phyloP scores from a whole-genome alignment of 2,888 invertebrate genomes.

The Timema podura region DNA sequence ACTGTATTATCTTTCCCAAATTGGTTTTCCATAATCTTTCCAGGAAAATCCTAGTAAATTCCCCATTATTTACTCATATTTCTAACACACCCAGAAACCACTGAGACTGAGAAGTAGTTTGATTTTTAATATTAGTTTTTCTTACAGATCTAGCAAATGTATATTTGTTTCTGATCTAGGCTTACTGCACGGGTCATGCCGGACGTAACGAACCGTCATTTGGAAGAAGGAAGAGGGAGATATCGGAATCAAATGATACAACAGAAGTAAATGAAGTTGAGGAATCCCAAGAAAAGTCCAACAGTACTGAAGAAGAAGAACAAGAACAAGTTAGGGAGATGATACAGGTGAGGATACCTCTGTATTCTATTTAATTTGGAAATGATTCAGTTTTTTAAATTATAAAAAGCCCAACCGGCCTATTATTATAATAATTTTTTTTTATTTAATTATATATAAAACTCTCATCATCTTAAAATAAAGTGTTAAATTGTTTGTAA shows the following conservation, averaged over 20 bases:
- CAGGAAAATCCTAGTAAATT: background rate
- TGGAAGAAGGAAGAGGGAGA: slow-evolving; percentile 54
- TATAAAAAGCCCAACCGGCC: no score
- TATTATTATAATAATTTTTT: no score
- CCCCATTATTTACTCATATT: background rate
- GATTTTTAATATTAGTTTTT: no score
- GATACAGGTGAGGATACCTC: slow-evolving; percentile 63
- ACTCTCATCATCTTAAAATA: no score
- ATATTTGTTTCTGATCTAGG: no score
- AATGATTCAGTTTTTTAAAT: no score
- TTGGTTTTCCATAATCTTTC: no score
- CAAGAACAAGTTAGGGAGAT: slow-evolving; percentile 80
- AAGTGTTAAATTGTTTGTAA: no score
- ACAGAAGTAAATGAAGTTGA: slow-evolving; percentile 47
- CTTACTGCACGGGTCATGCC: slow-evolving; percentile 75
- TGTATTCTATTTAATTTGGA: no score
- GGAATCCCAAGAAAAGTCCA: slow-evolving; percentile 46
- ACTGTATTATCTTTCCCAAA: background rate
- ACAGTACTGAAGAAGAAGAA: slow-evolving; percentile 46
- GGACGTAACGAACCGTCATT: slow-evolving; percentile 80
- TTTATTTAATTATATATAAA: no score
- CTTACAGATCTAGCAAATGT: no score
- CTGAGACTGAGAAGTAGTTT: no score
- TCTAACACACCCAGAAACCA: background rate
- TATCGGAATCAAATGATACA: slow-evolving; percentile 20